Percentiles rank a stretch among this genome's conserved stretches.
Conservation (phyloP, 2,113 vertebrate species). For the Geothlypis trichas region DNA sequence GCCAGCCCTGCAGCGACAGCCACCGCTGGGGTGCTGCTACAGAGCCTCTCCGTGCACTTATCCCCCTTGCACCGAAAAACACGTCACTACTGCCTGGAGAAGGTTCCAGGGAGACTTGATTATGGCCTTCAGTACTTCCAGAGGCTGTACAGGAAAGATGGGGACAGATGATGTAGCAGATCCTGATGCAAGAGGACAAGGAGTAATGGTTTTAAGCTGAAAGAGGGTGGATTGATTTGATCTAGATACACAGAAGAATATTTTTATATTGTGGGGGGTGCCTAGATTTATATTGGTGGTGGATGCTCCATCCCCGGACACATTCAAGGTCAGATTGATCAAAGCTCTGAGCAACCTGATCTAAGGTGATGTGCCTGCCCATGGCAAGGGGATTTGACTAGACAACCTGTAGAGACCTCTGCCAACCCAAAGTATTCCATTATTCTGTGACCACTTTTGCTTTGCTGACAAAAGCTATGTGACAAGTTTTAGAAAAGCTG, state of each 20-base stretch:
- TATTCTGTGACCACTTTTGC: not conserved
- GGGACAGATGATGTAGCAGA: not conserved
- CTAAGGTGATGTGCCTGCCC: not conserved
- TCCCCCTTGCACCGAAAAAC: not conserved
- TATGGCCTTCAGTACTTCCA: not conserved
- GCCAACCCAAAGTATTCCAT: not conserved
- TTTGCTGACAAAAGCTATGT: not conserved
- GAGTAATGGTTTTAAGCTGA: not conserved
- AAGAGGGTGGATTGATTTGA: not conserved
- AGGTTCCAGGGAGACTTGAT: accelerated
- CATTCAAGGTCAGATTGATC: not conserved
- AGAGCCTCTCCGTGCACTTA: not conserved
- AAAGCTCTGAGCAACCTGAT: not conserved
- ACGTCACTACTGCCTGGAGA: not conserved
- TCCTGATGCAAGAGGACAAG: not conserved
- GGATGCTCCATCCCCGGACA: not conserved
- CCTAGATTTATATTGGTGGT: not conserved
- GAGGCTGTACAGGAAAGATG: not conserved
- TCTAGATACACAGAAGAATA: too few relatives aligned
- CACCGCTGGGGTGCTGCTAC: accelerated
- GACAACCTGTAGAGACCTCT: not conserved
- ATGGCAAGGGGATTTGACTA: accelerated
- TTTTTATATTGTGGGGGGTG: accelerated
- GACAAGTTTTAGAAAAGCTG: not conserved
- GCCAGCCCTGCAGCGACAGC: not conserved